phyloP scores from a whole-genome alignment of 2,797 vertebrate species.

The Chelon labrosus region DNA sequence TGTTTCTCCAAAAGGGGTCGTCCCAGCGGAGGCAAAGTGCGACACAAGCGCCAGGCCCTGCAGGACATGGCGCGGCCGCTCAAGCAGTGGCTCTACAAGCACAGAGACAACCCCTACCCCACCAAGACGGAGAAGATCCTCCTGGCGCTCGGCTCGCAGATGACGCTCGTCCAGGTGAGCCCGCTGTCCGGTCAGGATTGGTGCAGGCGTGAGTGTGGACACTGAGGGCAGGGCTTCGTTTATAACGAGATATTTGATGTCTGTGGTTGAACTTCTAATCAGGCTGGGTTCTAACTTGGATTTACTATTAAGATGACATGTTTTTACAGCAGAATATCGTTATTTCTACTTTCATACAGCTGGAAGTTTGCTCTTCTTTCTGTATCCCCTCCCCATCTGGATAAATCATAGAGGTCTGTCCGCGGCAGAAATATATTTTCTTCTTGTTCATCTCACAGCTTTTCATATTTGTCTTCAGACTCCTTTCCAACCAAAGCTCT shows the following conservation, averaged over 20 bases:
- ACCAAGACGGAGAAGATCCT: conserved; percentile 99
- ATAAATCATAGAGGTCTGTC: not conserved
- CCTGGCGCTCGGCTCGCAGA: conserved; percentile 97
- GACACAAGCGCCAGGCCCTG: conserved; percentile 96
- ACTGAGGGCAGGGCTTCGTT: not conserved
- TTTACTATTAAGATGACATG: conserved; percentile 36
- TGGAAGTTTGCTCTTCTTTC: conserved; percentile 12
- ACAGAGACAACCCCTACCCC: conserved; percentile 98
- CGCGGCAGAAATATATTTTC: not conserved
- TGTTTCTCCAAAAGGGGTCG: conserved; percentile 83
- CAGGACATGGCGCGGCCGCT: conserved; percentile 98
- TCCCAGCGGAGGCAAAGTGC: conserved; percentile 91
- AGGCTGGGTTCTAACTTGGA: conserved; percentile 16
- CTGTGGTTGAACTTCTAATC: conserved; percentile 28
- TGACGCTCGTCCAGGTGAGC: conserved; percentile 98
- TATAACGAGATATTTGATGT: conserved; percentile 18
- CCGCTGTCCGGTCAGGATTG: not conserved
- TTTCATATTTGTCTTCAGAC: no score
- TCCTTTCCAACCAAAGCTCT: no score
- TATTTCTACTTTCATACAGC: conserved; percentile 30
- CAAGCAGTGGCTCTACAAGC: conserved; percentile 99
- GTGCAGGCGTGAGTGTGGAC: conserved; percentile 14
- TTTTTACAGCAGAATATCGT: conserved; percentile 51
- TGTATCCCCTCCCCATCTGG: not conserved
- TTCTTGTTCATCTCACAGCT: no score